Evolutionary conservation across 2,888 invertebrate species (phyloP).

Genomic region (Tiliacea citrago): DNA sequence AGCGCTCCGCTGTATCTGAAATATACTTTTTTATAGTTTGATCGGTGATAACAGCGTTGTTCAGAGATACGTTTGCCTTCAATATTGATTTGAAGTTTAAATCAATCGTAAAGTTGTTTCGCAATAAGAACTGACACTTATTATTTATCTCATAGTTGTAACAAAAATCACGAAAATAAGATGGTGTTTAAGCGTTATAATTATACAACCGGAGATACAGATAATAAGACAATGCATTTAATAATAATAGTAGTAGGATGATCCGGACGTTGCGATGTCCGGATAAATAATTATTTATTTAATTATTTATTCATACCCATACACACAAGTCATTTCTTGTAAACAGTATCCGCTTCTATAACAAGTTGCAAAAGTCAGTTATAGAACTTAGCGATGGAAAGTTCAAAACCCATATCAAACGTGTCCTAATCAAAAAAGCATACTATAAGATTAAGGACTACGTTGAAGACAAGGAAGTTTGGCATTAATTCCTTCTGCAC

Average conservation of each 20-base stretch:
- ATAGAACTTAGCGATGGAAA: too few species aligned
- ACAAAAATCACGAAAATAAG: not conserved
- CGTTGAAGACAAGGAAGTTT: too few species aligned
- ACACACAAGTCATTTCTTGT: too few species aligned
- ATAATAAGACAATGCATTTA: not conserved
- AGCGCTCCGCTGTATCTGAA: constrained; percentile 17
- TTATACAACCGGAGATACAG: not conserved
- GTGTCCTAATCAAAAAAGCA: too few species aligned
- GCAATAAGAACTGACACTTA: not conserved
- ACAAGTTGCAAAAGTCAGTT: too few species aligned
- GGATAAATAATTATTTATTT: too few species aligned
- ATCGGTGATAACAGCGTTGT: constrained; percentile 6
- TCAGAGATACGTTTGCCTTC: not conserved
- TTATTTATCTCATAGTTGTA: not conserved
- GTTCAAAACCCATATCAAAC: too few species aligned
- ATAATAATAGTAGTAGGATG: not conserved
- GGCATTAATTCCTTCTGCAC: too few species aligned
- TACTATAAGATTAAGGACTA: too few species aligned
- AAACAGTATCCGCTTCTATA: too few species aligned
- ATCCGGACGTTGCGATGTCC: not conserved
- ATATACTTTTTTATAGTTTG: constrained; percentile 18
- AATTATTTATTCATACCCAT: too few species aligned
- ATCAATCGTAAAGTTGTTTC: not conserved
- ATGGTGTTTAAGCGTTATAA: not conserved
- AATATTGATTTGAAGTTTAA: constrained; percentile 4